Evolutionary conservation across 2,797 vertebrate species (phyloP).

Genomic region (Acrossocheilus wenchowensis): DNA sequence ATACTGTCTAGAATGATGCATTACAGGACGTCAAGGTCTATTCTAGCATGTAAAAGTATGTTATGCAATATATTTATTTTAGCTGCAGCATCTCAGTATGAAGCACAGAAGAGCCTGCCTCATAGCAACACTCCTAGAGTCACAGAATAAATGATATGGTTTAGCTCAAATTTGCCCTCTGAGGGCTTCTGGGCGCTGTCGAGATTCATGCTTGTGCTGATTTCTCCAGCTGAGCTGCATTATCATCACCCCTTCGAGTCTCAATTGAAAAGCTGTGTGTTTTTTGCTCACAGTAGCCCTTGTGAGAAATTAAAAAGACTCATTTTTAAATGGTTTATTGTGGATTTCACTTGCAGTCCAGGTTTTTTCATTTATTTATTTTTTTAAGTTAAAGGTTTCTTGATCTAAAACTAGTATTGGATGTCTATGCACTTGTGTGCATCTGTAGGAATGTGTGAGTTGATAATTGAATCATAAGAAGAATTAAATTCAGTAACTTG

Average conservation of each 20-base stretch:
- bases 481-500: background rate
- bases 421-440: slow-evolving; percentile 6
- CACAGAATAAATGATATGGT: slow-evolving; percentile 45
- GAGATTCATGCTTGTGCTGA: background rate
- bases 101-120: slow-evolving; percentile 47
- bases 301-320: background rate
- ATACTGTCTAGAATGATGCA: slow-evolving; percentile 56
- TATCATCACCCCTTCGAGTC: background rate
- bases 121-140: slow-evolving; percentile 44
- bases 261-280: background rate
- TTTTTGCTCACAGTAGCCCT: background rate
- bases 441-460: background rate
- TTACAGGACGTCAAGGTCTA: slow-evolving; percentile 50
- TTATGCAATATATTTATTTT: slow-evolving; percentile 67
- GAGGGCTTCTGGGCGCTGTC: background rate
- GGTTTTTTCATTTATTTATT: no score
- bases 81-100: slow-evolving; percentile 51
- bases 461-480: slow-evolving; percentile 31
- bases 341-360: background rate
- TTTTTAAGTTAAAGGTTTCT: background rate
- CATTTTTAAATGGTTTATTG: background rate
- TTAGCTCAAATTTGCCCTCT: slow-evolving; percentile 28
- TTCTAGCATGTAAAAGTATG: slow-evolving; percentile 56
- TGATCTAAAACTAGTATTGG: background rate
- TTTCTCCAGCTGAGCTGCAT: slow-evolving; percentile 16